Evolutionary conservation across 2,113 vertebrate species (phyloP).

Genomic region (Istiophorus platypterus): DNA sequence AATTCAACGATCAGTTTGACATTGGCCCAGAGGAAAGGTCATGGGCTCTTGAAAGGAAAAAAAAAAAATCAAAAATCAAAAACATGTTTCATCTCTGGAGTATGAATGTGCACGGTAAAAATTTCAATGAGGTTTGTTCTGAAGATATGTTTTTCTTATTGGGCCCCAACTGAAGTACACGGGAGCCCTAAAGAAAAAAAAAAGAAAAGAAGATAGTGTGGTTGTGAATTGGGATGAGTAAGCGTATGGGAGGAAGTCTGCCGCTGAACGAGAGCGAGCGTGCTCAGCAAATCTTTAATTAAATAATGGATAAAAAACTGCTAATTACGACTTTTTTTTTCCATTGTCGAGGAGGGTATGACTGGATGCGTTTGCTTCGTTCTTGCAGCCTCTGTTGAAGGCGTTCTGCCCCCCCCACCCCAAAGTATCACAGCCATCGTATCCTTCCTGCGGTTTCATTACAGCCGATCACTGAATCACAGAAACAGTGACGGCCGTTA

Average conservation of each 20-base stretch:
- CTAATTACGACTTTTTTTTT: conserved; percentile 4
- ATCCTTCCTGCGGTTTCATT: neutral
- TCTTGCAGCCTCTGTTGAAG: neutral
- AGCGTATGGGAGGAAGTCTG: neutral
- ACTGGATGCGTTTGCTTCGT: neutral
- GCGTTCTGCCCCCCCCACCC: neutral
- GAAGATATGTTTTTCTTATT: too few species aligned
- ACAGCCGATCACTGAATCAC: conserved; percentile 7
- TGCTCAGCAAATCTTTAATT: neutral
- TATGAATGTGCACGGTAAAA: neutral
- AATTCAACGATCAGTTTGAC: neutral
- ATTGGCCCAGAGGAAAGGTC: neutral
- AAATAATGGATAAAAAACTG: neutral
- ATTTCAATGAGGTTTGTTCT: neutral
- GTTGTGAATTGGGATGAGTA: neutral
- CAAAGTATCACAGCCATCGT: neutral
- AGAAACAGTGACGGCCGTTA: neutral
- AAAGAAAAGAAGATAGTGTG: neutral
- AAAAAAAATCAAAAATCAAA: conserved; percentile 3
- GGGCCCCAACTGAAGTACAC: too few species aligned
- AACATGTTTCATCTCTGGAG: neutral
- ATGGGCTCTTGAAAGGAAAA: too few species aligned
- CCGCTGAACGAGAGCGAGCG: neutral
- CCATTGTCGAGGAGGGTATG: neutral
- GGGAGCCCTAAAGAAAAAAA: neutral